Percentiles rank a stretch among this genome's conserved stretches.
These are phyloP conservation scores for Corapipo altera DNA, from an alignment of 2,113 vertebrate genomes.

Conservation along the genomic window DNA sequence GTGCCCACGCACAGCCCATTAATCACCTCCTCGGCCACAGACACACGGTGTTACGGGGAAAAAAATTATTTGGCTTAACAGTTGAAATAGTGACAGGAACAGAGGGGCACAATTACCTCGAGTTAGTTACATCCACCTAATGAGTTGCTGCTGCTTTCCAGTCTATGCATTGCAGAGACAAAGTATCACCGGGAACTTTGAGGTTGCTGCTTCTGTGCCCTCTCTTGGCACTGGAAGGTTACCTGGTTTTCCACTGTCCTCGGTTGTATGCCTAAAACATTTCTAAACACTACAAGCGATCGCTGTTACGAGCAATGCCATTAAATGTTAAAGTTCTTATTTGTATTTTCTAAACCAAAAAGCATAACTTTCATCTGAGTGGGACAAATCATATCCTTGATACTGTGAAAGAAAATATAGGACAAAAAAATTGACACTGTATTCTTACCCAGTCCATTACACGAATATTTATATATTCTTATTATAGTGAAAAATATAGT, in stretches of 20 bases:
- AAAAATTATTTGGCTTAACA: neutral
- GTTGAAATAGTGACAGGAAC: neutral
- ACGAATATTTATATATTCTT: neutral
- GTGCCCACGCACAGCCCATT: neutral
- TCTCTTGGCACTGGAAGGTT: neutral
- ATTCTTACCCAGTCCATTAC: neutral
- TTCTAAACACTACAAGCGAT: neutral
- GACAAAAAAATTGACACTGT: neutral
- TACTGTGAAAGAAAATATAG: neutral
- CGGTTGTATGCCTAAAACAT: neutral
- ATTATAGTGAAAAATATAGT: neutral
- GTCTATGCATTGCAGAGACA: neutral
- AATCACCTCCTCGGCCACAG: neutral
- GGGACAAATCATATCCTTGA: rapidly evolving
- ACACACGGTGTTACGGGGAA: neutral
- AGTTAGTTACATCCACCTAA: neutral
- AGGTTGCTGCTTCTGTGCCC: neutral
- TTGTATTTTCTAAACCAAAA: neutral
- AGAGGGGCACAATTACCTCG: neutral
- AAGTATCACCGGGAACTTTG: neutral
- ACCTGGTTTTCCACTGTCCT: neutral
- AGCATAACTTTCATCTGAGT: neutral
- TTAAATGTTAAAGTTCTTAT: neutral
- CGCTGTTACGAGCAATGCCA: neutral
- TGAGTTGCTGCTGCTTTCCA: neutral